phyloP scores from a whole-genome alignment of 2,797 vertebrate genomes.

The Craterocephalus amniculus region DNA sequence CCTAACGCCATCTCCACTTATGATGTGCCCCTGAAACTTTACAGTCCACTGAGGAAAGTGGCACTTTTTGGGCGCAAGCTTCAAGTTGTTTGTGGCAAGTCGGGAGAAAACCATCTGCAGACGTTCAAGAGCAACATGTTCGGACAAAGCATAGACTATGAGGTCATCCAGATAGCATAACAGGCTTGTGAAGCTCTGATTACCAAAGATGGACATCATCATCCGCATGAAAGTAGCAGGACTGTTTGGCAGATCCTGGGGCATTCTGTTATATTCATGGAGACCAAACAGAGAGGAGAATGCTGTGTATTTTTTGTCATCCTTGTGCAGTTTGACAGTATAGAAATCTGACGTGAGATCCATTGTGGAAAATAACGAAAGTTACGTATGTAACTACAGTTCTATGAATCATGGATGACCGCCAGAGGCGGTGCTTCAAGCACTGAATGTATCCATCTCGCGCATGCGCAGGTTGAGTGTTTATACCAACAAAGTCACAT shows the following conservation, averaged over 20 bases:
- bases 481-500: too few species aligned
- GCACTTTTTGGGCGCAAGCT: conserved; percentile 36
- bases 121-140: conserved; percentile 17
- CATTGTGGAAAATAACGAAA: conserved; percentile 19
- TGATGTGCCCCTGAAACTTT: conserved; percentile 30
- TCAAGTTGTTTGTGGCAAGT: conserved; percentile 34
- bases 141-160: conserved; percentile 26
- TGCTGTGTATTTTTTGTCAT: conserved; percentile 19
- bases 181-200: conserved; percentile 36
- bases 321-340: conserved; percentile 14
- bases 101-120: conserved; percentile 37
- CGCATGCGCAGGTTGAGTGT: too few species aligned
- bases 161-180: conserved; percentile 49
- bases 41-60: conserved; percentile 24
- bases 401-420: too few species aligned
- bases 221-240: conserved; percentile 36
- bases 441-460: too few species aligned
- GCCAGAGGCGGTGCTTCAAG: too few species aligned
- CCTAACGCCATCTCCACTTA: conserved; percentile 18
- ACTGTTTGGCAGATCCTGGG: conserved; percentile 35
- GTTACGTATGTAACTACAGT: too few species aligned
- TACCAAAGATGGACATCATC: conserved; percentile 41
- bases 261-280: conserved; percentile 38
- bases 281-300: conserved; percentile 29
- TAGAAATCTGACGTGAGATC: conserved; percentile 11